Conservation (phyloP, 2,888 invertebrate species). For the Hirudinaria manillensis region DNA sequence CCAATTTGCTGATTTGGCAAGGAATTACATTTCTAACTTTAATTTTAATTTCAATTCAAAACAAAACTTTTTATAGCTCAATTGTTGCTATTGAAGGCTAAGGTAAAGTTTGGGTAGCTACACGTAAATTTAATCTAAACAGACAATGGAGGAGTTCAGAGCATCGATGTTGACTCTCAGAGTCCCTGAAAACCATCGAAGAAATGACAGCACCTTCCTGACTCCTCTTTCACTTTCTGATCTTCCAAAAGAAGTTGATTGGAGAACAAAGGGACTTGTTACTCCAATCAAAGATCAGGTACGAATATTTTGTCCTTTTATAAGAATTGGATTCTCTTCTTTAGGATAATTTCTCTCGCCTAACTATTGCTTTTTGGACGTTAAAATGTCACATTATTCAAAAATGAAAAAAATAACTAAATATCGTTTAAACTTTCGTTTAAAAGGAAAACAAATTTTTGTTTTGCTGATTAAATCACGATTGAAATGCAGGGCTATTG, state of each 20-base stretch:
- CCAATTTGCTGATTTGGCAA: conserved; percentile 26
- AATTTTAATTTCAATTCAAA: too few species aligned
- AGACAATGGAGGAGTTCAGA: conserved; percentile 33
- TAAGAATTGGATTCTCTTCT: too few species aligned
- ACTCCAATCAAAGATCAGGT: conserved; percentile 44
- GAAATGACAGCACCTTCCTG: conserved; percentile 29
- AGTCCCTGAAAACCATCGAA: neutral
- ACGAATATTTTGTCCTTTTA: neutral
- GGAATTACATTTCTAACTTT: neutral
- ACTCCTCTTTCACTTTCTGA: conserved; percentile 32
- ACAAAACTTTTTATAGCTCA: too few species aligned
- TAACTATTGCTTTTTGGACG: neutral
- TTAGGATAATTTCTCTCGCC: too few species aligned
- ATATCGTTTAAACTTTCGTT: too few species aligned
- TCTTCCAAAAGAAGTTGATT: conserved; percentile 42
- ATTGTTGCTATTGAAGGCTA: too few species aligned
- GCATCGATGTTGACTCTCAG: conserved; percentile 30
- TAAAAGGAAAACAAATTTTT: neutral
- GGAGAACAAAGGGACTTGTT: conserved; percentile 45
- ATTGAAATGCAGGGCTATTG: conserved; percentile 19
- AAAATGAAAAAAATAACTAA: too few species aligned
- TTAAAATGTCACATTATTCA: too few species aligned
- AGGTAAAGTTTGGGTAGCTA: too few species aligned
- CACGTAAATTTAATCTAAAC: neutral
- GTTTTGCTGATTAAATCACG: neutral